Evolutionary conservation across 30 jellyfish, hydroid and myxozoan genomes (phyloP), one percentile per base, ranked within the genome.

Genomic region (Mastigias papua): DNA sequence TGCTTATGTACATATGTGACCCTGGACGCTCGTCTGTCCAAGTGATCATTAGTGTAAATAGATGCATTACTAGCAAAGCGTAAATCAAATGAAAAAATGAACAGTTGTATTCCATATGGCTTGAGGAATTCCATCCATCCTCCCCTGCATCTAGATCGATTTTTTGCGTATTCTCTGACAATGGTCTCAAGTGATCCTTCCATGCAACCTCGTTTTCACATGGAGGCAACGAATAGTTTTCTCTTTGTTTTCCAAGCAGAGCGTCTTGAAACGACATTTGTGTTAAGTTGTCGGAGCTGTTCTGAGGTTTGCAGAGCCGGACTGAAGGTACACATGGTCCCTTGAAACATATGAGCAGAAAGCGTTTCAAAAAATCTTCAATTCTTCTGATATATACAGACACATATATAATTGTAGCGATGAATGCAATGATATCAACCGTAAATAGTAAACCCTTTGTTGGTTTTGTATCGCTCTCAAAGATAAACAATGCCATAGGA

Each of bases 1-100:
- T 34, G 34, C 86, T 84, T 17, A 88, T 82, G 60, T 89, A 76
- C 62, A 94, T 90, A 11, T 63, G 98, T 19, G 97, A 84, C n/a
- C 98, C 98, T 29, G 98, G 98, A 64, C 90, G 64, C 46, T 97
- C 97, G 13, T 94, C 97, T 25, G 87, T 74, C 98, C 98, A 94
- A 30, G 95, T 97, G n/a, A 97, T 71, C 34, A 94, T 76, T n/a
- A 89, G 82, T 15, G 88, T 68, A 58, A 74, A 72, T 49, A 73
- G 48, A 80, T 94, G 89, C 87, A 86, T 82, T 21, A 77, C 33
- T 7, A 76, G 69, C 13, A 88, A 28, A 5, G 90, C 89, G 69
- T 67, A 90, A 5, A 77, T 68, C 28, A 78, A 2, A 75, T 82
- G 94, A 28, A 84, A 51, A 37, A 75, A 57, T 20, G 91, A 83